phyloP scores from a whole-genome alignment of 2,888 invertebrate species.

The Standfussiana lucernea region DNA sequence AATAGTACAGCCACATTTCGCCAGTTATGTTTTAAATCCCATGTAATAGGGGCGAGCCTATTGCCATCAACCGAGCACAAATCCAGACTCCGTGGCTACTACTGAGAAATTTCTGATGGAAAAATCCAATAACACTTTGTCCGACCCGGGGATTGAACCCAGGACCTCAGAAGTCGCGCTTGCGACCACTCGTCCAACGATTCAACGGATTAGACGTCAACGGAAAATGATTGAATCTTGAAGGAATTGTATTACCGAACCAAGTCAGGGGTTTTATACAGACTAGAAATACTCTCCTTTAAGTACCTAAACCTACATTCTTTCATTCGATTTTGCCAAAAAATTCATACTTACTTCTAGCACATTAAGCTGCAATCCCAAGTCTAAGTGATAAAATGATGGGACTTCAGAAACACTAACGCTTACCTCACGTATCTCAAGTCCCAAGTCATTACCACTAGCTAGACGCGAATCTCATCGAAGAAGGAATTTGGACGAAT shows the following conservation, averaged over 20 bases:
- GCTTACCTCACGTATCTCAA: neutral
- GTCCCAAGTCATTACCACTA: neutral
- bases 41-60: too few relatives aligned
- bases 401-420: neutral
- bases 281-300: neutral
- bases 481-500: neutral
- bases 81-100: too few relatives aligned
- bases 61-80: too few relatives aligned
- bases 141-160: too few relatives aligned
- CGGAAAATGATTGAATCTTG: neutral
- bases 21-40: too few relatives aligned
- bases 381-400: neutral
- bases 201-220: too few relatives aligned
- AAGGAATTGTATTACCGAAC: neutral
- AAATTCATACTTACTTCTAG: neutral
- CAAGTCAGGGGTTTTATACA: neutral
- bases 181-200: too few relatives aligned
- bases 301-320: neutral
- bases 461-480: neutral
- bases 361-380: neutral
- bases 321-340: neutral
- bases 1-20: too few relatives aligned
- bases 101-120: too few relatives aligned
- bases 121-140: too few relatives aligned
- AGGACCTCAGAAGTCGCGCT: too few relatives aligned